Conservation (phyloP, 1,140 invertebrate species). For the Neodiprion fabricii region DNA sequence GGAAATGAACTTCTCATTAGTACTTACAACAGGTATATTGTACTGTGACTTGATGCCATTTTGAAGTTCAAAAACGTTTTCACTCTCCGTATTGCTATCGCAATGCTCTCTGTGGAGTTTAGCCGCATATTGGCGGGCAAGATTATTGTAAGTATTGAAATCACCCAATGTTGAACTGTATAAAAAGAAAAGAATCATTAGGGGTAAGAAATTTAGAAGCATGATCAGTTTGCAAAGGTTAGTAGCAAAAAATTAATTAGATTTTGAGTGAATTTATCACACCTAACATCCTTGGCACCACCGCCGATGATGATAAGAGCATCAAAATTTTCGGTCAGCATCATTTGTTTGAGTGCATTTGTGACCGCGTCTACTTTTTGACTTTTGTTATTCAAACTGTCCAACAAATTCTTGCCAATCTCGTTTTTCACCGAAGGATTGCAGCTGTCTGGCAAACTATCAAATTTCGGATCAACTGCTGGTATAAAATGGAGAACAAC, state of each 20-base stretch:
- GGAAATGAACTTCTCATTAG: neutral
- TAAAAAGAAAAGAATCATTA: slow-evolving; percentile 23
- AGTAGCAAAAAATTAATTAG: neutral
- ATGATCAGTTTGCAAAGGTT: neutral
- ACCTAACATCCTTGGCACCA: slow-evolving; percentile 66
- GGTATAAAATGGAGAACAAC: slow-evolving; percentile 84
- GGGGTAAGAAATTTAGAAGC: neutral
- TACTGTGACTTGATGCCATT: slow-evolving; percentile 47
- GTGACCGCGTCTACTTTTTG: slow-evolving; percentile 56
- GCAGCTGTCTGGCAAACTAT: slow-evolving; percentile 58
- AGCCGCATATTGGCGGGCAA: slow-evolving; percentile 55
- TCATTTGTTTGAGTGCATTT: slow-evolving; percentile 65
- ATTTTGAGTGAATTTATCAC: slow-evolving; percentile 37
- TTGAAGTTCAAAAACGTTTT: slow-evolving; percentile 40
- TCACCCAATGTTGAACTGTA: slow-evolving; percentile 52
- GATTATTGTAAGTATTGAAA: slow-evolving; percentile 60
- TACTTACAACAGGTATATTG: slow-evolving; percentile 49
- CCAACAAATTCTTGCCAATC: slow-evolving; percentile 65
- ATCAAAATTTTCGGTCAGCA: slow-evolving; percentile 66
- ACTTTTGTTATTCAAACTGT: slow-evolving; percentile 52
- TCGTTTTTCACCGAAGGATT: slow-evolving; percentile 61
- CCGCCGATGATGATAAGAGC: slow-evolving; percentile 70
- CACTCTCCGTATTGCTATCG: slow-evolving; percentile 37
- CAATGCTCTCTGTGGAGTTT: slow-evolving; percentile 43
- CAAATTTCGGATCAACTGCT: slow-evolving; percentile 66